phyloP scores from a whole-genome alignment of 2,113 vertebrate genomes.

The Amia ocellicauda region DNA sequence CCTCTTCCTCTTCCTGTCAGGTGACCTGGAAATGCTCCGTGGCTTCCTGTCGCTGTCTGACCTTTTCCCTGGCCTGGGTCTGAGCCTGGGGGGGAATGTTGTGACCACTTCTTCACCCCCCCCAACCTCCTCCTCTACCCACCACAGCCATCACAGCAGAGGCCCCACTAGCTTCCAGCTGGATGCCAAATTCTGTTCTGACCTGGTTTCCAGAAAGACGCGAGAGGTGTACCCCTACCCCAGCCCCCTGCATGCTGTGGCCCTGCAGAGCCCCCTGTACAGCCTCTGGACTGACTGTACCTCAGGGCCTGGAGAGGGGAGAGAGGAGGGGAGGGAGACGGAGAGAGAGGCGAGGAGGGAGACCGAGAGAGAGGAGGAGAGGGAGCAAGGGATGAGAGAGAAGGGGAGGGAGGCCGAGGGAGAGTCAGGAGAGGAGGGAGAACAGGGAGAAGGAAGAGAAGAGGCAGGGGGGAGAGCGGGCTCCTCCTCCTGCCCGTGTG shows the following conservation, averaged over 20 bases:
- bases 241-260: conserved; percentile 76
- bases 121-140: conserved; percentile 21
- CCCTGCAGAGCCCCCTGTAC: conserved; percentile 76
- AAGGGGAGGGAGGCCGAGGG: too few relatives aligned
- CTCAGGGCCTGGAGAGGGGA: too few relatives aligned
- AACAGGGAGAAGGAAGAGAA: too few relatives aligned
- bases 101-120: conserved; percentile 40
- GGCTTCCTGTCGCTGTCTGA: conserved; percentile 63
- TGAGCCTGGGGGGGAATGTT: conserved; percentile 37
- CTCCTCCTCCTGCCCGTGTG: conserved; percentile 22
- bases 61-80: conserved; percentile 53
- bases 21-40: conserved; percentile 50
- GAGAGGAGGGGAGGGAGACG: too few relatives aligned
- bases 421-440: too few relatives aligned
- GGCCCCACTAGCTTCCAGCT: conserved; percentile 59
- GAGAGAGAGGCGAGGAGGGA: too few relatives aligned
- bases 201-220: conserved; percentile 70
- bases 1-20: conserved; percentile 37
- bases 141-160: too few relatives aligned
- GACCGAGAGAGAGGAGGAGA: too few relatives aligned
- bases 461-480: too few relatives aligned
- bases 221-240: conserved; percentile 75
- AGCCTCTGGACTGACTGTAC: conserved; percentile 32
- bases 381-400: too few relatives aligned
- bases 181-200: conserved; percentile 64